These are phyloP conservation scores for Gorsachius goisagi DNA, from an alignment of 2,113 vertebrate genomes.

Conservation along the genomic window DNA sequence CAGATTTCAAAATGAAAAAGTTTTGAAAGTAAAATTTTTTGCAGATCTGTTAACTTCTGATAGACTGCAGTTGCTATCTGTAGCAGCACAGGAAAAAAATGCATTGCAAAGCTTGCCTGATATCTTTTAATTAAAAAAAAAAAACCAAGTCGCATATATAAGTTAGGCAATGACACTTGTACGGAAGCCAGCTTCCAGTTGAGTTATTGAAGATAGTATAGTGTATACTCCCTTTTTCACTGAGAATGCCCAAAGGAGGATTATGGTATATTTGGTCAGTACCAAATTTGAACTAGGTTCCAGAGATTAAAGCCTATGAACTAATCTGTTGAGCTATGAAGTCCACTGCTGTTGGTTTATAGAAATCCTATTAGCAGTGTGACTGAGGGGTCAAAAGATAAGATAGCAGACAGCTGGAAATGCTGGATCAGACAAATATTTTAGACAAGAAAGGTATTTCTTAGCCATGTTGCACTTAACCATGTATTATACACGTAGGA, in stretches of 20 bases:
- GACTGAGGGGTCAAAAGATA: constrained; percentile 63
- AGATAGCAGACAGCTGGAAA: constrained; percentile 64
- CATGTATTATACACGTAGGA: neutral
- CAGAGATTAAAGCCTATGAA: constrained; percentile 66
- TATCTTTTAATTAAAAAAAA: neutral
- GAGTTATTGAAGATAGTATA: neutral
- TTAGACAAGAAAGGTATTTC: constrained; percentile 59
- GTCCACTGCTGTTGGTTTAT: constrained; percentile 50
- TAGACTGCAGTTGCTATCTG: neutral
- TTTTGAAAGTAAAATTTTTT: neutral
- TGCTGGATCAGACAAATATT: constrained; percentile 62
- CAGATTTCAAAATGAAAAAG: neutral
- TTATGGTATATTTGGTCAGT: constrained; percentile 42
- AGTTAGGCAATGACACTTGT: neutral
- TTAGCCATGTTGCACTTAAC: constrained; percentile 24
- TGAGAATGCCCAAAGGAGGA: constrained; percentile 10
- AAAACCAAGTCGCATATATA: neutral
- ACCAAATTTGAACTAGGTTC: constrained; percentile 61
- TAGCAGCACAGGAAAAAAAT: neutral
- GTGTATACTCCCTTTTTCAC: neutral
- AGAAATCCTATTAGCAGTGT: constrained; percentile 71
- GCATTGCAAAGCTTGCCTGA: neutral
- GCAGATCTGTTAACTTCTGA: neutral
- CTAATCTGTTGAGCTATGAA: constrained; percentile 58
- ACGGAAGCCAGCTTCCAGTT: neutral